Evolutionary conservation across 2,888 invertebrate species (phyloP), one percentile per base, ranked within the genome.

Genomic region (Holacanthella duospinosa): DNA sequence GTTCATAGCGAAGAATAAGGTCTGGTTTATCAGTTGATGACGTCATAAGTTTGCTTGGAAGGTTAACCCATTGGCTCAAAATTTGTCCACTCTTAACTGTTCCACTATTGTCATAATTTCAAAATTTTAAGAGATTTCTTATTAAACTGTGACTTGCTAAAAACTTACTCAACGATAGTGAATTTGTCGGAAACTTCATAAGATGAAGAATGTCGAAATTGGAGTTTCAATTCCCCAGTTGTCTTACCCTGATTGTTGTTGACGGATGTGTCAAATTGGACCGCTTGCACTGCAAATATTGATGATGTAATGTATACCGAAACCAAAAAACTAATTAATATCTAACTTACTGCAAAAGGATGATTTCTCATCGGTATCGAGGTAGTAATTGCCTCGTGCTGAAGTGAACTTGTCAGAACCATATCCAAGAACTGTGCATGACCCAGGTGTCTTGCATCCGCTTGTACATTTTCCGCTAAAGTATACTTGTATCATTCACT

Each of bases 391-490:
- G 55, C 71, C 71, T 29, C 57, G 43, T 9, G 63, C 63, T 16
- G 12, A 6, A 19, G 29, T n/a, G 24, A 53, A 43, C 12, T 61
- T 64, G 27, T 65, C 65, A 36, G 66, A 43, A 25, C 63, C 65
- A 44, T 64, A 66, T 27, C 71, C 72, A 59, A 73, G 62, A 16
- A 66, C 59, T 2, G 62, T 53, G 48, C 72, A 71, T 6, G 60
- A 61, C 12, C 68, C 69, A 29, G 60, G 25, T 36, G 60, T 56
- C 24, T 61, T 25, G 59, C 72, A 72, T 25, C 60, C 25, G 9
- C 67, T 55, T 53, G 62, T 69, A 58, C 72, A 73, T 2, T 44
- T 63, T 9, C 72, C 72, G 21, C 72, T 73, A 28, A n/a, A n/a
- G n/a, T n/a, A n/a, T n/a, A n/a, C n/a, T n/a, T n/a, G n/a, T n/a